These are phyloP conservation scores for Drosophila aldrichi DNA, from an alignment of 2,888 invertebrate genomes.

Conservation along the genomic window DNA sequence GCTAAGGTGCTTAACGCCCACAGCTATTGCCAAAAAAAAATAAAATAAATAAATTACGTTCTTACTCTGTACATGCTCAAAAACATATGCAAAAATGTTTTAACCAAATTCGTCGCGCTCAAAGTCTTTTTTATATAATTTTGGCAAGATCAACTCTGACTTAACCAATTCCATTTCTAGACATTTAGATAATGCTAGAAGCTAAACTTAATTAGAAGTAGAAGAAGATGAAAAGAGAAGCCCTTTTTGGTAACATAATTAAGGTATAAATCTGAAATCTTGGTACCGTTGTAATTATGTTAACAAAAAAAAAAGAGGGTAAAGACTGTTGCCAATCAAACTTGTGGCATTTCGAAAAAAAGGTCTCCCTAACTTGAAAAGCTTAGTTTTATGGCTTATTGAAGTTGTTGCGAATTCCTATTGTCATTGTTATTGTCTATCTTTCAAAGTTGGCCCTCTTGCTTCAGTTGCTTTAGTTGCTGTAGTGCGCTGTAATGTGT, in stretches of 20 bases:
- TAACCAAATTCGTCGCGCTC: constrained; percentile 26
- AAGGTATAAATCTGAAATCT: constrained; percentile 30
- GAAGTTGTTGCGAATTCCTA: constrained; percentile 66
- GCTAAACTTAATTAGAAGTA: constrained; percentile 18
- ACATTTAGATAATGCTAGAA: constrained; percentile 25
- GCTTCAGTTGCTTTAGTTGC: constrained; percentile 36
- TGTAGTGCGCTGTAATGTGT: constrained; percentile 68
- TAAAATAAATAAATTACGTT: constrained; percentile 52
- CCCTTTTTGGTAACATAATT: constrained; percentile 53
- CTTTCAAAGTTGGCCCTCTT: constrained; percentile 51
- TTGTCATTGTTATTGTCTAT: constrained; percentile 59
- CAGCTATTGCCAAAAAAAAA: constrained; percentile 27
- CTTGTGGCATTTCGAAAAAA: constrained; percentile 61
- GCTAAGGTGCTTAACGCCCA: constrained; percentile 8
- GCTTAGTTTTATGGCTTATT: constrained; percentile 39
- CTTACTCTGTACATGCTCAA: constrained; percentile 30
- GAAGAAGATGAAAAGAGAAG: constrained; percentile 10
- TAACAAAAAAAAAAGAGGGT: constrained; percentile 14
- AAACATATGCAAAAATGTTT: constrained; percentile 43
- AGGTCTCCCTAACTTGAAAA: constrained; percentile 21
- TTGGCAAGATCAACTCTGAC: constrained; percentile 21
- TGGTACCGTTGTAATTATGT: constrained; percentile 59
- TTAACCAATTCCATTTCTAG: not conserved
- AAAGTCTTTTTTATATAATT: constrained; percentile 9
- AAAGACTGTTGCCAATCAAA: constrained; percentile 13